Conservation (phyloP, 23 tunicate genomes). For the Botrylloides violaceus region DNA sequence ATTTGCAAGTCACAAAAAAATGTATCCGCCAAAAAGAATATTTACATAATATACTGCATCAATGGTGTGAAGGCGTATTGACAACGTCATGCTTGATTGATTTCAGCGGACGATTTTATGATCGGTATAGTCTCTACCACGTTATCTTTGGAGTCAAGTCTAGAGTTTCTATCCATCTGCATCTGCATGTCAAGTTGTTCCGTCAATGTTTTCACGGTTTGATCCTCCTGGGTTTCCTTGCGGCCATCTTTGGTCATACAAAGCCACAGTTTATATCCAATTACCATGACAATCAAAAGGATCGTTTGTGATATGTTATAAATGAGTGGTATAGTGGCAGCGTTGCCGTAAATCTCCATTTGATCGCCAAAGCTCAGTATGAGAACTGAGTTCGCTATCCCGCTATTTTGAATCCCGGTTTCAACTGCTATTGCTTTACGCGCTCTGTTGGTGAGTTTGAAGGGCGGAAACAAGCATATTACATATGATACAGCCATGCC, state of each 20-base stretch:
- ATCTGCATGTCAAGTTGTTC: too few relatives aligned
- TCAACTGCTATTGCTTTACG: constrained; percentile 8
- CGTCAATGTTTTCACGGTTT: too few relatives aligned
- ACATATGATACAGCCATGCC: not conserved
- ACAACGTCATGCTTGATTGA: too few relatives aligned
- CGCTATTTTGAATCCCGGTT: constrained; percentile 13
- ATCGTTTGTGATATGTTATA: not conserved
- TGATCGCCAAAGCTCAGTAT: not conserved
- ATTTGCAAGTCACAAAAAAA: too few relatives aligned
- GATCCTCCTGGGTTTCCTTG: too few relatives aligned
- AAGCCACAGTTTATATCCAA: constrained; percentile 5
- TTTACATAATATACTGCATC: too few relatives aligned
- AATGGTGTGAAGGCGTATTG: too few relatives aligned
- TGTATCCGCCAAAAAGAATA: too few relatives aligned
- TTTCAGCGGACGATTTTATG: too few relatives aligned
- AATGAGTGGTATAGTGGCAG: not conserved
- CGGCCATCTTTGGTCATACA: not conserved
- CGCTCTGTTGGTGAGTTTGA: not conserved
- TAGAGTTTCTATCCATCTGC: too few relatives aligned
- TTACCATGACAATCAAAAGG: not conserved
- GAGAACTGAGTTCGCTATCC: constrained; percentile 5
- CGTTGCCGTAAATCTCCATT: not conserved
- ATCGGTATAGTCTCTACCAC: too few relatives aligned
- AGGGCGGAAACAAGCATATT: not conserved
- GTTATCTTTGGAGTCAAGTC: too few relatives aligned